Evolutionary conservation across 2,113 vertebrate genomes (phyloP).

Genomic region (Catagonus wagneri): DNA sequence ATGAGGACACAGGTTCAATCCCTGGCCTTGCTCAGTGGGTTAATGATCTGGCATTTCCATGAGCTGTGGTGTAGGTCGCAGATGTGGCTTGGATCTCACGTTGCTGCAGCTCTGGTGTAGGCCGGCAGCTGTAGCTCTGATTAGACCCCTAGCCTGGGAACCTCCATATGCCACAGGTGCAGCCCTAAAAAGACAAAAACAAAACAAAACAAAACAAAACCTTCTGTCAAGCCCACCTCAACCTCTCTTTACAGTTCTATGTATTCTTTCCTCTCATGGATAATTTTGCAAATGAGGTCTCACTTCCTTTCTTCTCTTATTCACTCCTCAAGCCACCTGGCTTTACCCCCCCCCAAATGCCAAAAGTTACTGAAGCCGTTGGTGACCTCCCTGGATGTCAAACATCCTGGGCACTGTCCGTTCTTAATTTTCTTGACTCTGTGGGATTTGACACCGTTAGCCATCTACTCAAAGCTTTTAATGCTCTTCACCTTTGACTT

Average conservation of each 20-base stretch:
- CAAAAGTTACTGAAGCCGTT: not conserved
- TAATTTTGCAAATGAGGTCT: slow-evolving; percentile 9
- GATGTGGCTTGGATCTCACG: too few relatives aligned
- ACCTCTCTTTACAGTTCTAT: not conserved
- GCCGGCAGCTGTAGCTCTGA: too few relatives aligned
- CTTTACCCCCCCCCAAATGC: not conserved
- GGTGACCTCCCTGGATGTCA: not conserved
- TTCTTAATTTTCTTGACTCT: not conserved
- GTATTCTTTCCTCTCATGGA: not conserved
- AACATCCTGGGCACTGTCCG: not conserved
- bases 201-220: too few relatives aligned
- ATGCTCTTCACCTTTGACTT: not conserved
- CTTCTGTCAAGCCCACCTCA: not conserved
- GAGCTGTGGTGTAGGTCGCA: too few relatives aligned
- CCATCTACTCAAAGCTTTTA: not conserved
- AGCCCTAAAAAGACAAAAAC: too few relatives aligned
- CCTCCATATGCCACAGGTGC: too few relatives aligned
- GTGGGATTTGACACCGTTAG: not conserved
- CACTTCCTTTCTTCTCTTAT: not conserved
- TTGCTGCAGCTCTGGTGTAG: too few relatives aligned
- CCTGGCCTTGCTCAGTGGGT: too few relatives aligned
- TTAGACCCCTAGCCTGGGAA: too few relatives aligned
- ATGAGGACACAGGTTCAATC: too few relatives aligned
- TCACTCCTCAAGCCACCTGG: not conserved
- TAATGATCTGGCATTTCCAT: too few relatives aligned